phyloP scores from a whole-genome alignment of 2,797 vertebrate genomes.

The Euphonia xanthogaster region DNA sequence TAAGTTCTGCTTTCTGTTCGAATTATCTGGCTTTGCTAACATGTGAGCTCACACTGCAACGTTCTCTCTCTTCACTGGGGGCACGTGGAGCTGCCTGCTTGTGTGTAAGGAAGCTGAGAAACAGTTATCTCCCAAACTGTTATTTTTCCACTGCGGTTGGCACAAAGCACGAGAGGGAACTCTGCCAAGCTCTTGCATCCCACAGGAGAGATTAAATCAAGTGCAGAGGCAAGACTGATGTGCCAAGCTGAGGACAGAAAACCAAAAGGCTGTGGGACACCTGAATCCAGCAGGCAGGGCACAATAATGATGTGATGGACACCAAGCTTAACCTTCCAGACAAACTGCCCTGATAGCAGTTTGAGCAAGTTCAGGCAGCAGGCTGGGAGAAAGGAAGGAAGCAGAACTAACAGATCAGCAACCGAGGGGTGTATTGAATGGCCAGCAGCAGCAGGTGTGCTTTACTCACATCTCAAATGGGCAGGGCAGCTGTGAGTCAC shows the following conservation, averaged over 20 bases:
- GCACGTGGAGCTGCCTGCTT: not conserved
- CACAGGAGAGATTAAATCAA: not conserved
- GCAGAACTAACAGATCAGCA: not conserved
- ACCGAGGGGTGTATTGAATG: not conserved
- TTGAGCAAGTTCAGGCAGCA: not conserved
- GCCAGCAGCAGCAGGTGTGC: conserved; percentile 32
- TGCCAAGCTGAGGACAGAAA: not conserved
- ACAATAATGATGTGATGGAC: not conserved
- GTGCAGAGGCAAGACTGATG: not conserved
- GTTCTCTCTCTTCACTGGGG: not conserved
- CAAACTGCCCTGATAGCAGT: not conserved
- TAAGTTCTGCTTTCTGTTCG: not conserved
- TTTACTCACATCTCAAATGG: not conserved
- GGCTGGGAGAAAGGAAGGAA: not conserved
- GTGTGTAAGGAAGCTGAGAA: not conserved
- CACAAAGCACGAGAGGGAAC: not conserved
- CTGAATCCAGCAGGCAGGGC: not conserved
- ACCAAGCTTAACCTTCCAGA: not conserved
- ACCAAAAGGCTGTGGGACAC: not conserved
- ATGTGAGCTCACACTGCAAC: not conserved
- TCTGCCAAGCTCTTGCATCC: not conserved
- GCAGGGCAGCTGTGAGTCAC: conserved; percentile 26
- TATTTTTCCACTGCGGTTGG: not conserved
- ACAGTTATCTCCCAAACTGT: not conserved
- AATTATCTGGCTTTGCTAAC: not conserved